phyloP scores from a whole-genome alignment of 2,113 vertebrate genomes.

The Dolichotis patagonum region DNA sequence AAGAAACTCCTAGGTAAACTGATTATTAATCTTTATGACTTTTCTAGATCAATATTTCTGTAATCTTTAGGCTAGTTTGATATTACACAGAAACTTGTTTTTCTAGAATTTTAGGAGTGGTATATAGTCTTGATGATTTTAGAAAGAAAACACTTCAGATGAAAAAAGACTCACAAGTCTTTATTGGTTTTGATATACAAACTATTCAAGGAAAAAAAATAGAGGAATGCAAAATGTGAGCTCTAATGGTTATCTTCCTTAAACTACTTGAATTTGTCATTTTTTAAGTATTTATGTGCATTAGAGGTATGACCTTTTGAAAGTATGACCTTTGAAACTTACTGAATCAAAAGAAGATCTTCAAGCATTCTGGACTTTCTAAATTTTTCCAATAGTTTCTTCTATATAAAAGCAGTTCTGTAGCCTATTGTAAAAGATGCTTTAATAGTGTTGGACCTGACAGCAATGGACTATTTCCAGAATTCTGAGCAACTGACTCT shows the following conservation, averaged over 20 bases:
- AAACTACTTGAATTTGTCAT: not conserved
- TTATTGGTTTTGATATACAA: not conserved
- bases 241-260: not conserved
- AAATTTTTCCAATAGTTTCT: not conserved
- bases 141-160: not conserved
- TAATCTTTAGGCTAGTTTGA: not conserved
- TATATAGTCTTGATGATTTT: constrained; percentile 9
- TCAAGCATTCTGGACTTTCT: not conserved
- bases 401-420: not conserved
- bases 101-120: constrained; percentile 2
- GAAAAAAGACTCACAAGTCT: not conserved
- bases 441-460: constrained; percentile 16
- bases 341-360: not conserved
- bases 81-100: not conserved
- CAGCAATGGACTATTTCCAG: not conserved
- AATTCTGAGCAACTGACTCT: not conserved
- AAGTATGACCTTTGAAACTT: not conserved
- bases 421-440: constrained; percentile 17
- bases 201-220: not conserved
- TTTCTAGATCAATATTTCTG: constrained; percentile 31
- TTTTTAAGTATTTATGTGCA: not conserved
- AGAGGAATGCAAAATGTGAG: not conserved
- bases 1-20: not conserved
- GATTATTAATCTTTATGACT: not conserved
- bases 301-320: not conserved